Percentiles rank a stretch among this genome's conserved stretches.
Conservation (phyloP, 92 coral and sea anemone genomes). For the Plumapathes pennacea region DNA sequence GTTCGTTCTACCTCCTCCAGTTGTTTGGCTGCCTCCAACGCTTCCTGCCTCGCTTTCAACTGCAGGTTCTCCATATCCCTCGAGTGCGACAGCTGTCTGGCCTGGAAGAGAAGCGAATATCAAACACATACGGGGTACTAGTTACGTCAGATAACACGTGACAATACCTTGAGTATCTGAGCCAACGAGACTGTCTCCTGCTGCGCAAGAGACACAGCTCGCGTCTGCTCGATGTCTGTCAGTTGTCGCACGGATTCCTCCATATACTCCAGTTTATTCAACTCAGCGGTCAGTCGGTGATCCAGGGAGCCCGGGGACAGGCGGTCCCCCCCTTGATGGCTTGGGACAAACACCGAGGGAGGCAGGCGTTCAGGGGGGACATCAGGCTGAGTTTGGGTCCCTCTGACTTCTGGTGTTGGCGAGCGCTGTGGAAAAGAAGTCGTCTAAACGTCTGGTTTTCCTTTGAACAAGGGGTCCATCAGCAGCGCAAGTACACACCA, state of each 20-base stretch:
- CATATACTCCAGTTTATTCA: slow-evolving; percentile 89
- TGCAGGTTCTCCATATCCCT: slow-evolving; percentile 86
- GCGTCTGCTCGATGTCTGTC: slow-evolving; percentile 85
- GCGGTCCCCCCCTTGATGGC: slow-evolving; percentile 73
- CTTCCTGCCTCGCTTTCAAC: slow-evolving; percentile 86
- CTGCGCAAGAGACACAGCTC: slow-evolving; percentile 86
- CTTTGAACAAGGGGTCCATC: not conserved
- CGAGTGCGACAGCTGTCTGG: slow-evolving; percentile 80
- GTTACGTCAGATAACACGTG: not conserved
- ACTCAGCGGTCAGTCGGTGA: slow-evolving; percentile 85
- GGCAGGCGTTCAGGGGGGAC: slow-evolving; percentile 47
- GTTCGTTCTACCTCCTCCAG: slow-evolving; percentile 93
- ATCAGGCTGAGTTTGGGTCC: slow-evolving; percentile 19
- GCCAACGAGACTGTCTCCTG: slow-evolving; percentile 98
- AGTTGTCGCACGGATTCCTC: slow-evolving; percentile 96
- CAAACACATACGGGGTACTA: not conserved
- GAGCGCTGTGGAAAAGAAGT: slow-evolving; percentile 39
- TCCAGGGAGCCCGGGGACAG: slow-evolving; percentile 96
- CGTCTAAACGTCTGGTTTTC: too few species aligned
- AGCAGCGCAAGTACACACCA: not conserved
- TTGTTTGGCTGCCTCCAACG: slow-evolving; percentile 87
- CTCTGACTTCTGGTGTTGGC: slow-evolving; percentile 23
- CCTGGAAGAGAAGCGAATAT: slow-evolving; percentile 25
- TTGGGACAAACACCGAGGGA: slow-evolving; percentile 53
- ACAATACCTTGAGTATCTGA: slow-evolving; percentile 83